Evolutionary conservation across 2,888 invertebrate species (phyloP), one percentile per base, ranked within the genome.

Genomic region (Lithosia quadra): DNA sequence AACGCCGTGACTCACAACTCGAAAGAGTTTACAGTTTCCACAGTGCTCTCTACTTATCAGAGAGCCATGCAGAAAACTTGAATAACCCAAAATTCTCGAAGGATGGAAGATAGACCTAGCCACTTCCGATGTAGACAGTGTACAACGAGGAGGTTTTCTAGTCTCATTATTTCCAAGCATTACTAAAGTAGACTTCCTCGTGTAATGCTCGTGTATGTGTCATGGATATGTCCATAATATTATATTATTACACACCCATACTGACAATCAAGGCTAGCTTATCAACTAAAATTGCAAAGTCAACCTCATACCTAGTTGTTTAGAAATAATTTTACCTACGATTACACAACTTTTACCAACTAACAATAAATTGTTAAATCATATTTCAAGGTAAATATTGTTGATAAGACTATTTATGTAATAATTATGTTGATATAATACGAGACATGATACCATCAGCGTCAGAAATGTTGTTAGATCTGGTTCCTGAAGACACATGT

Each of bases 361-460:
- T 53, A 60, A 66, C 55, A 64, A 65, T 74, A 70, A n/a, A 78
- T 60, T 71, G 69, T 78, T 77, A 33, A 65, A 77, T 56, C 68
- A 77, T 66, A 73, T 69, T 70, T 76, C 71, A 63, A 73, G 72
- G 67, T 73, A 77, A 75, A 69, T 68, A 21, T 13, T 22, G 65
- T 60, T 72, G 78, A 82, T 82, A 78, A 82, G 64, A 67, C 21
- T 24, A 43, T 62, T 81, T 80, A 71, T 74, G 82, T 74, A 80
- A 81, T 57, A 60, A 67, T 68, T 9, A 49, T 55, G 58, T 68
- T 68, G 70, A 74, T 81, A 82, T 77, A 82, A 80, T 71, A 24
- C 53, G 61, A 60, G 63, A 73, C 67, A 67, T 65, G 60, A 72
- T 72, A 57, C 62, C 68, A 63, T 18, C 64, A 68, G 71, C 64